Conservation (phyloP, 2,888 invertebrate genomes). For the Cantharis rustica region DNA sequence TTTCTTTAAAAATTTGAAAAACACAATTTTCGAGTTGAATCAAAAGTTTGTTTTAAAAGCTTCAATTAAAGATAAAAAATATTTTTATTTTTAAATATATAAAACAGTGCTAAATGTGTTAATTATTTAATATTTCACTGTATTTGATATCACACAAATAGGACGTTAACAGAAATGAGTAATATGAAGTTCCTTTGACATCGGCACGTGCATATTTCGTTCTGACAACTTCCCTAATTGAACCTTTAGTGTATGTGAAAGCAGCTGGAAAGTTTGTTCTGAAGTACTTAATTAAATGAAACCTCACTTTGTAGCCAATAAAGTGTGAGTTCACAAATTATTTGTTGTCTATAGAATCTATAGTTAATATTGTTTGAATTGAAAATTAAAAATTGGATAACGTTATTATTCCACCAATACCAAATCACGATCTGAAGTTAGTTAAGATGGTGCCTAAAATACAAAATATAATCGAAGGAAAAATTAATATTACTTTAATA, state of each 20-base stretch:
- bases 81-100: background rate
- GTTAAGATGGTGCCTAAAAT: background rate
- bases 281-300: constrained; percentile 31
- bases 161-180: constrained; percentile 21
- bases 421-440: background rate
- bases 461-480: background rate
- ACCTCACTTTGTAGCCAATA: constrained; percentile 22
- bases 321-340: constrained; percentile 21
- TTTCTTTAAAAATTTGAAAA: background rate
- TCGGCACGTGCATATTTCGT: constrained; percentile 30
- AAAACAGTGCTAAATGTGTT: background rate
- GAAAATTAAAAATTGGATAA: background rate
- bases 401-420: background rate
- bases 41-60: background rate
- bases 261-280: constrained; percentile 23
- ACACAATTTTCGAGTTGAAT: background rate
- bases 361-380: constrained; percentile 8
- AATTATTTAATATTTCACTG: background rate
- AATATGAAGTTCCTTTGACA: constrained; percentile 27
- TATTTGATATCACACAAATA: background rate
- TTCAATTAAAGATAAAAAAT: background rate
- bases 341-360: constrained; percentile 11
- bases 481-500: no score
- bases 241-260: constrained; percentile 22
- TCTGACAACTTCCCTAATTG: constrained; percentile 25